Conservation (phyloP, 2,797 vertebrate species). For the Propithecus perrieri region DNA sequence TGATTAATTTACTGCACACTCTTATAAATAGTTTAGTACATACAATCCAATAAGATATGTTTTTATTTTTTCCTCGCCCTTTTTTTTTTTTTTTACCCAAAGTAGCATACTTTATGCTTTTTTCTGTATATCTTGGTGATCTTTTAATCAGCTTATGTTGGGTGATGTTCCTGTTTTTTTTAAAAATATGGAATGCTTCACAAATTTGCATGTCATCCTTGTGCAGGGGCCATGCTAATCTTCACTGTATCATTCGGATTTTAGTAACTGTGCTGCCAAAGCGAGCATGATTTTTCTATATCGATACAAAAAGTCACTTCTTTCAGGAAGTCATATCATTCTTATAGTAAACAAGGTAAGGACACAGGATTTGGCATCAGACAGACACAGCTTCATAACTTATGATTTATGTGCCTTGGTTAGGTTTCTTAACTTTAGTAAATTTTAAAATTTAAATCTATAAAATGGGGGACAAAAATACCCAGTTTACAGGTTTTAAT, state of each 20-base stretch:
- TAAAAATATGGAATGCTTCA: no score
- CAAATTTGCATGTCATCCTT: no score
- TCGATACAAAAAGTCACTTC: neutral
- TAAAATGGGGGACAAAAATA: neutral
- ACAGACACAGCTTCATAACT: neutral
- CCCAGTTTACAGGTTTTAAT: neutral
- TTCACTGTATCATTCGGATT: no score
- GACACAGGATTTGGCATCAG: neutral
- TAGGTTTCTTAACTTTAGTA: neutral
- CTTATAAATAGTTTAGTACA: constrained; percentile 18
- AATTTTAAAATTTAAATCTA: constrained; percentile 34
- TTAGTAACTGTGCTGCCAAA: no score
- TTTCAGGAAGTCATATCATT: neutral
- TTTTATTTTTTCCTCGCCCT: neutral
- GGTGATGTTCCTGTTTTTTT: no score
- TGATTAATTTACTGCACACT: constrained; percentile 32
- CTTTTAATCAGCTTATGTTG: neutral
- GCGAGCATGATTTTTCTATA: neutral
- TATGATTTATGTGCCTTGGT: neutral
- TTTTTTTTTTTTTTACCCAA: neutral
- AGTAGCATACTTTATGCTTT: neutral
- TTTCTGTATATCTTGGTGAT: neutral
- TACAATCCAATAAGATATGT: neutral
- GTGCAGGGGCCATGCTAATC: no score
- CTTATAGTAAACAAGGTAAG: neutral